These are phyloP conservation scores for Asteroscopus sphinx DNA, from an alignment of 2,888 invertebrate genomes.

Conservation along the genomic window DNA sequence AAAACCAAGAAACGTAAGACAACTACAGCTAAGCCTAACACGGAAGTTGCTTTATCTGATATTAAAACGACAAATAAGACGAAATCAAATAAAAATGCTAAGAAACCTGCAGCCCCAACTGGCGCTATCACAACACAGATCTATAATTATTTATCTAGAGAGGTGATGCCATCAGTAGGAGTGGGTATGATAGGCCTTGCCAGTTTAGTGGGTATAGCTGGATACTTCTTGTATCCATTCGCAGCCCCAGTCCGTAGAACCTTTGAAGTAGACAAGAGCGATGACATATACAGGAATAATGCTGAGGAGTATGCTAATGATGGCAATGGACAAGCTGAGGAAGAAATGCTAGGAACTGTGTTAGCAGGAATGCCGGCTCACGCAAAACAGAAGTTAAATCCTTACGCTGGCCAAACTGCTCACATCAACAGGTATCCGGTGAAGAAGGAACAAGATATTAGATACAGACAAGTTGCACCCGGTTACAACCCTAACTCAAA, in stretches of 20 bases:
- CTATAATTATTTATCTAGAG: constrained; percentile 94
- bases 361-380: constrained; percentile 92
- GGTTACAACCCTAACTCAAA: constrained; percentile 78
- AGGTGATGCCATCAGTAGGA: constrained; percentile 95
- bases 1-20: constrained; percentile 91
- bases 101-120: constrained; percentile 77
- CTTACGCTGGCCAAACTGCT: constrained; percentile 83
- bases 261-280: constrained; percentile 91
- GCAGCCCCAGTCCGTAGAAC: constrained; percentile 91
- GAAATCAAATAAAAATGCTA: constrained; percentile 79
- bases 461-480: constrained; percentile 82
- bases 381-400: constrained; percentile 83
- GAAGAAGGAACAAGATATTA: constrained; percentile 84
- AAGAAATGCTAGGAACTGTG: constrained; percentile 94
- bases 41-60: constrained; percentile 70
- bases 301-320: constrained; percentile 91
- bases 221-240: constrained; percentile 94
- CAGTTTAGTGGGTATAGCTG: constrained; percentile 93
- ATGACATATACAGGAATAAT: constrained; percentile 92
- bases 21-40: constrained; percentile 77
- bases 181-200: constrained; percentile 94
- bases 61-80: constrained; percentile 90
- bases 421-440: constrained; percentile 78
- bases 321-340: constrained; percentile 93
- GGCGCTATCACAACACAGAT: constrained; percentile 93